Conservation (phyloP, 2,113 vertebrate genomes). For the Cettia cetti region DNA sequence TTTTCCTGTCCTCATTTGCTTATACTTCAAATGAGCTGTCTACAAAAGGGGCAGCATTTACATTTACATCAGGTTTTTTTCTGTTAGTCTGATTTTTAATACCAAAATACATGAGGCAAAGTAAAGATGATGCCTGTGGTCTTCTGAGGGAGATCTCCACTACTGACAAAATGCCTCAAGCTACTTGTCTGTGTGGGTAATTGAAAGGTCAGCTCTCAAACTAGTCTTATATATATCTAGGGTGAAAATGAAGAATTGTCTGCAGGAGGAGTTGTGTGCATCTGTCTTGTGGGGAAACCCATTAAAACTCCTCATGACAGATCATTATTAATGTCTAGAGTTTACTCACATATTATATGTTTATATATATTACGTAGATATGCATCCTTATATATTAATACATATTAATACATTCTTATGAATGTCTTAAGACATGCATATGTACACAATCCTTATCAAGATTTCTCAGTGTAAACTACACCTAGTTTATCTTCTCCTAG, state of each 20-base stretch:
- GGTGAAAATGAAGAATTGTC: not conserved
- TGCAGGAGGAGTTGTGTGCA: not conserved
- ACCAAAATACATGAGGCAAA: not conserved
- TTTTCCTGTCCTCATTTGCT: not conserved
- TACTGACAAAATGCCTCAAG: not conserved
- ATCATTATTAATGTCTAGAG: not conserved
- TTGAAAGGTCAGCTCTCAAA: constrained; percentile 17
- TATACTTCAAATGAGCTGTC: not conserved
- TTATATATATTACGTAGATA: not conserved
- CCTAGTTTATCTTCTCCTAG: not conserved
- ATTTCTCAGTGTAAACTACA: not conserved
- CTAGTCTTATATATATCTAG: not conserved
- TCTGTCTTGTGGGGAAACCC: not conserved
- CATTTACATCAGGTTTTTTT: not conserved
- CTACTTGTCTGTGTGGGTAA: not conserved
- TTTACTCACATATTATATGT: not conserved
- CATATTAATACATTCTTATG: not conserved
- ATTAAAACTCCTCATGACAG: not conserved
- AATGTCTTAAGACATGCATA: not conserved
- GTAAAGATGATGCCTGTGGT: not conserved
- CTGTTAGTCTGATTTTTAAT: not conserved
- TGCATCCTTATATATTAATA: not conserved
- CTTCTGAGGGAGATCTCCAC: not conserved
- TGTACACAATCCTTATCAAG: not conserved
- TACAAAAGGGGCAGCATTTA: not conserved